A percentile compares a stretch with the other conserved stretches of the same genome.
Conservation (phyloP, 2,888 invertebrate genomes). For the Drosophila parthenogenetica region DNA sequence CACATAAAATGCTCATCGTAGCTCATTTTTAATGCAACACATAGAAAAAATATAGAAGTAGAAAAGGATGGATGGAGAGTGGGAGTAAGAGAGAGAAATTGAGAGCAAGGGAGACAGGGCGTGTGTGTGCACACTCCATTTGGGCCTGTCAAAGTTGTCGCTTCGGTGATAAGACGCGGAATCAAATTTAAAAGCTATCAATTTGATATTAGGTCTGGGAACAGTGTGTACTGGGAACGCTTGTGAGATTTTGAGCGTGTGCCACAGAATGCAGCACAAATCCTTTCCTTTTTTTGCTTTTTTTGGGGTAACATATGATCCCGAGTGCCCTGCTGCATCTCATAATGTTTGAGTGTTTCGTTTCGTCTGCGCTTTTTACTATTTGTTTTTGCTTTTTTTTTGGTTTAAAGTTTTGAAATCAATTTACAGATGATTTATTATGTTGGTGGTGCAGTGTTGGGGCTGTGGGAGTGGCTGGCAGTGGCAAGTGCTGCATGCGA, state of each 20-base stretch:
- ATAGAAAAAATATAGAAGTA: slow-evolving; percentile 15
- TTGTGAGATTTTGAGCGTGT: slow-evolving; percentile 55
- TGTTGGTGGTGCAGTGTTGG: slow-evolving; percentile 38
- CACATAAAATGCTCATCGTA: slow-evolving; percentile 66
- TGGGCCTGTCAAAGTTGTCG: slow-evolving; percentile 59
- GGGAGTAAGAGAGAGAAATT: neutral
- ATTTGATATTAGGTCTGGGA: slow-evolving; percentile 78
- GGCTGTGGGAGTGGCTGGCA: neutral
- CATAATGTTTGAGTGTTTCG: slow-evolving; percentile 44
- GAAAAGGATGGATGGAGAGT: neutral
- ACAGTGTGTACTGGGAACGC: slow-evolving; percentile 50
- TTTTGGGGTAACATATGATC: slow-evolving; percentile 36
- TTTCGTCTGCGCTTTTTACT: slow-evolving; percentile 4
- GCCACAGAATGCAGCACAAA: slow-evolving; percentile 51
- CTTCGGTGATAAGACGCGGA: slow-evolving; percentile 78
- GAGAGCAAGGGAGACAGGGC: neutral
- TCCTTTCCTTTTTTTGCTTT: slow-evolving; percentile 9
- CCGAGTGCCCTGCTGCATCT: slow-evolving; percentile 45
- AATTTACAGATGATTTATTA: slow-evolving; percentile 79
- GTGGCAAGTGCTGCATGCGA: slow-evolving; percentile 59
- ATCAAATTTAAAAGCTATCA: slow-evolving; percentile 84
- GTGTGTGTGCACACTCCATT: slow-evolving; percentile 52
- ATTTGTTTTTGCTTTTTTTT: slow-evolving; percentile 44
- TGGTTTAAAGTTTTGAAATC: slow-evolving; percentile 72
- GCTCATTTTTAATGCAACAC: slow-evolving; percentile 79